Base-by-base conservation (phyloP, 1,140 invertebrate genomes). In the Lycorma delicatula region DNA sequence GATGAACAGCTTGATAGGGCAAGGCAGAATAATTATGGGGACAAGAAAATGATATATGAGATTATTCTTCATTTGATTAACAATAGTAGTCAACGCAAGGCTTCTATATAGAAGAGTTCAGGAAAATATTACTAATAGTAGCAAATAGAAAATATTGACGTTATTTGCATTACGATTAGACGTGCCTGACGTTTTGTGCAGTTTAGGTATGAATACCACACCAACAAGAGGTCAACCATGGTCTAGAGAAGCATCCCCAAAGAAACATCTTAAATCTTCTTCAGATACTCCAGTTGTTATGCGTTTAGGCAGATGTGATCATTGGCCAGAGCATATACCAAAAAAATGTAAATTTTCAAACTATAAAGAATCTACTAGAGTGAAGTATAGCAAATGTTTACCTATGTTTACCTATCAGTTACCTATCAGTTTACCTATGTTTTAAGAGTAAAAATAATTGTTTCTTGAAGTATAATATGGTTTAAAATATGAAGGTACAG, bases 11-110 rank as follows among this genome's bases (percentile, higher is more conserved):
- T 20, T 58, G 7, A 31, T 65, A 12, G 62, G 58, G 16, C 22
- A 41, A n/a, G 65, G 68, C 44, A 70, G 62, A 57, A 71, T 70
- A 55, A 59, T 22, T 62, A 64, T 72, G 26, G 58, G 44, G 48
- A 61, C 36, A 26, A 50, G n/a, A 57, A 56, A 53, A 41, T 60
- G 54, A 48, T 47, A 57, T 27, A 29, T 56, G 25, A 49, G 59
- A 18, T 28, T 60, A 12, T 51, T 52, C 23, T 51, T 27, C 55
- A 57, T 18, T 26, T 56, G 7, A 29, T 52, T 1, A 49, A 57
- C 23, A 3, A 4, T 20, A 41, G 20, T 12, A 16, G 38, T 34
- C 9, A 34, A 34, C n/a, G 9, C 31, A 16, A 16, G 38, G 38
- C n/a, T 41, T 41, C 12, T 41, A 3, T 41, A 41, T 20, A 41